These are phyloP conservation scores for Magallana ariakensis DNA, from an alignment of 1,140 invertebrate species.

Conservation along the genomic window DNA sequence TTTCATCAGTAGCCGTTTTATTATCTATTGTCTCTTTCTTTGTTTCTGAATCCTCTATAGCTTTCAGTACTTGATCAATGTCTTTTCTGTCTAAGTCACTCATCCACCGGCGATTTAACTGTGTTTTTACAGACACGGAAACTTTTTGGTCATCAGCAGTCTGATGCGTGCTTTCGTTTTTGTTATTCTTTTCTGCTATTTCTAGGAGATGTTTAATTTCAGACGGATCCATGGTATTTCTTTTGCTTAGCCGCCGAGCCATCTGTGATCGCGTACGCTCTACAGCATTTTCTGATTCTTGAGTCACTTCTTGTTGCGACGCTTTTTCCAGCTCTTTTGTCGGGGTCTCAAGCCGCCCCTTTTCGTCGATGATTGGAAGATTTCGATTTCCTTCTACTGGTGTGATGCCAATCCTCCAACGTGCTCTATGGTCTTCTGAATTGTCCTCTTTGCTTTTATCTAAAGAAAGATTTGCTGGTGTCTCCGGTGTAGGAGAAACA, in stretches of 20 bases:
- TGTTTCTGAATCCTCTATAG: constrained; percentile 71
- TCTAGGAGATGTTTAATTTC: constrained; percentile 65
- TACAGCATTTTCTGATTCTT: constrained; percentile 23
- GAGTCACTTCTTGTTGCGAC: constrained; percentile 31
- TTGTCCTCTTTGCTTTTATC: constrained; percentile 44
- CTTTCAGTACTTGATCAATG: constrained; percentile 74
- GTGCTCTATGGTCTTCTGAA: constrained; percentile 52
- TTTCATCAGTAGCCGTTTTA: constrained; percentile 42
- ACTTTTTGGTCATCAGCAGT: constrained; percentile 53
- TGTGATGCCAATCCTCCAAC: constrained; percentile 63
- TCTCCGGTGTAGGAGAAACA: constrained; percentile 45
- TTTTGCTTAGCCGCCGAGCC: constrained; percentile 64
- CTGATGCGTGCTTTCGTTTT: not conserved
- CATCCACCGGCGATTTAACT: constrained; percentile 67
- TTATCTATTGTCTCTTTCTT: constrained; percentile 50
- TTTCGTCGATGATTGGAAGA: constrained; percentile 71
- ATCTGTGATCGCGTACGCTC: constrained; percentile 61
- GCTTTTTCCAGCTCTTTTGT: constrained; percentile 53
- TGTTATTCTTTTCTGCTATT: constrained; percentile 52
- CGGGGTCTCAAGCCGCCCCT: constrained; percentile 59
- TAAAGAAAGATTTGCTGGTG: constrained; percentile 28
- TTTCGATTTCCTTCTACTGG: constrained; percentile 43
- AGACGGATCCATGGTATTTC: constrained; percentile 61
- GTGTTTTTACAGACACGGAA: constrained; percentile 66
- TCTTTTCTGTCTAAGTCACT: constrained; percentile 70